A percentile compares a stretch with the other conserved stretches of the same genome.
Evolutionary conservation across 2,797 vertebrate genomes (phyloP).

Genomic region (Crypturellus tataupa): DNA sequence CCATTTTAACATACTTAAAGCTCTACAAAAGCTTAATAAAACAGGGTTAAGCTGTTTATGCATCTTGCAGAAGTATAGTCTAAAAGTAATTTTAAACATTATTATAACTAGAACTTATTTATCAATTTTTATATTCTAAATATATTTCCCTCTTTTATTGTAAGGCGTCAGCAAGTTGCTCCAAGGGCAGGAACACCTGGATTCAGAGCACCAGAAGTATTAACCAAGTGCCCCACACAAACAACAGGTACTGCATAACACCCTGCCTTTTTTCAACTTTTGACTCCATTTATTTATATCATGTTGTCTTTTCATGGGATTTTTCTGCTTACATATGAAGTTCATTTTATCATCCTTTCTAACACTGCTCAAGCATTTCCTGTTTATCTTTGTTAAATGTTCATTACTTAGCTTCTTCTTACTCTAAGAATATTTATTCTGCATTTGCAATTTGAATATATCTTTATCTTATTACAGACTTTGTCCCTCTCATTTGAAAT

Average conservation of each 20-base stretch:
- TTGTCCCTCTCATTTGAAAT: no score
- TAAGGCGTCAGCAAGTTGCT: constrained; percentile 93
- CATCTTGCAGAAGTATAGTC: neutral
- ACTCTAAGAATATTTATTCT: neutral
- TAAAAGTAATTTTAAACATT: neutral
- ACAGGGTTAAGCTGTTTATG: neutral
- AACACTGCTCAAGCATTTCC: constrained; percentile 50
- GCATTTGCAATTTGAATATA: neutral
- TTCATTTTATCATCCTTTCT: neutral
- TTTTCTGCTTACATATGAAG: neutral
- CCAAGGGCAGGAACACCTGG: constrained; percentile 96
- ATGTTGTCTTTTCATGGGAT: neutral
- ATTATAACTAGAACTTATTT: neutral
- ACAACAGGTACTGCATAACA: constrained; percentile 87
- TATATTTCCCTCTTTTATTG: neutral
- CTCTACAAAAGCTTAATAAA: neutral
- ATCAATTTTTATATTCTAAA: neutral
- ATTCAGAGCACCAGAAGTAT: constrained; percentile 96
- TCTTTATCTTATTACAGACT: no score
- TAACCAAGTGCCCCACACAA: constrained; percentile 94
- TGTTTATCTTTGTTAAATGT: constrained; percentile 50
- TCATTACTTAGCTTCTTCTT: neutral
- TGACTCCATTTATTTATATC: neutral
- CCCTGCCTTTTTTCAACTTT: neutral
- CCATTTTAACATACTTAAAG: neutral